phyloP scores from a whole-genome alignment of 2,113 vertebrate genomes.

The Sebastes schlegelii region DNA sequence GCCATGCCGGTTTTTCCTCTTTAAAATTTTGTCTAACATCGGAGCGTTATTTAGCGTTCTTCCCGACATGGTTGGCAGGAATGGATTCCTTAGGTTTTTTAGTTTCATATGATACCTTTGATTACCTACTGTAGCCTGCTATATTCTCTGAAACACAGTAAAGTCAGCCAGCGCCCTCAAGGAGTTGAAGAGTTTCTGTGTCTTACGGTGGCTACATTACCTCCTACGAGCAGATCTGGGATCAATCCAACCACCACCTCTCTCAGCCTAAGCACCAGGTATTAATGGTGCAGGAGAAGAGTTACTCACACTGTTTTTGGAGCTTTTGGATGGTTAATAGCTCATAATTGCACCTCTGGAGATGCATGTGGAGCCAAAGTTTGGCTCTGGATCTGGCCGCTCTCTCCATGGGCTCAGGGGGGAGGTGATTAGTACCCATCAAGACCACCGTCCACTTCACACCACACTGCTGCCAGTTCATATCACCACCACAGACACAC shows the following conservation, averaged over 20 bases:
- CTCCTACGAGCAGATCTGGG: no score
- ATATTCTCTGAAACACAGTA: no score
- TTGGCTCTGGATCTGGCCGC: background rate
- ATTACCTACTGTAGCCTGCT: no score
- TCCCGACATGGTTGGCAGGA: no score
- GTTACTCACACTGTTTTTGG: constrained; percentile 7
- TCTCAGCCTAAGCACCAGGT: background rate
- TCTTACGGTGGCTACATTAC: background rate
- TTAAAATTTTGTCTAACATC: no score
- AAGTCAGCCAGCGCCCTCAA: no score
- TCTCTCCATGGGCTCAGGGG: constrained; percentile 21
- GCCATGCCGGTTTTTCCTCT: no score
- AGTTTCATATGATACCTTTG: no score
- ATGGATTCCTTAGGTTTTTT: no score
- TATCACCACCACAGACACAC: background rate
- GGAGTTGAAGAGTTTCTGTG: background rate
- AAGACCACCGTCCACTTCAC: constrained; percentile 31
- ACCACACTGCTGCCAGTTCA: constrained; percentile 7
- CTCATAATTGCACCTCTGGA: constrained; percentile 56
- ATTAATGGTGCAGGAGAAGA: constrained; percentile 5
- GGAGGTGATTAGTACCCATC: constrained; percentile 47
- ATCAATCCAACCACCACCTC: background rate
- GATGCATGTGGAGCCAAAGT: constrained; percentile 19
- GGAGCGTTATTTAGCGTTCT: no score
- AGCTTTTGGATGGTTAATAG: constrained; percentile 55